Evolutionary conservation across 1,140 invertebrate genomes (phyloP).

Genomic region (Elymnias hypermnestra): DNA sequence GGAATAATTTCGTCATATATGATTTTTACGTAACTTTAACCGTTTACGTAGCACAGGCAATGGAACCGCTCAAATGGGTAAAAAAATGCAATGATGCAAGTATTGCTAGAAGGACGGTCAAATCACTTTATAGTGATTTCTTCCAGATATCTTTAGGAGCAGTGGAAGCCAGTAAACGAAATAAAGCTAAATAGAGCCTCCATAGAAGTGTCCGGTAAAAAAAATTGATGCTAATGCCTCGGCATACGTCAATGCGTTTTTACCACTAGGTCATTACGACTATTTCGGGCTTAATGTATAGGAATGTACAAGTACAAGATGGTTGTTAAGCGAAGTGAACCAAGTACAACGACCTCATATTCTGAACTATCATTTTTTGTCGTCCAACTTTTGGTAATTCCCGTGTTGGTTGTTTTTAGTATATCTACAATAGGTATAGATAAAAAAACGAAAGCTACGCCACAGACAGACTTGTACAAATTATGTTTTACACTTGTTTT

Average conservation of each 20-base stretch:
- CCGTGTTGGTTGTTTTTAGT: conserved; percentile 28
- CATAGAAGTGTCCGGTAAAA: too few species aligned
- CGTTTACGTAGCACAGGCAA: too few species aligned
- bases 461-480: not conserved
- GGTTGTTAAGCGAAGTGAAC: not conserved
- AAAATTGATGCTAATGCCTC: too few species aligned
- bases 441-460: conserved; percentile 1
- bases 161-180: not conserved
- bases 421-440: conserved; percentile 26
- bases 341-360: conserved; percentile 27
- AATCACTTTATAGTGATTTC: too few species aligned
- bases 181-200: too few species aligned
- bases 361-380: conserved; percentile 34
- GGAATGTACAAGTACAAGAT: not conserved
- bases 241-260: not conserved
- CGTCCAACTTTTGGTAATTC: conserved; percentile 32
- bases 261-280: not conserved
- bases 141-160: too few species aligned
- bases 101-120: too few species aligned
- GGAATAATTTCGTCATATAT: too few species aligned
- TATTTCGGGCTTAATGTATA: not conserved
- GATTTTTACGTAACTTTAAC: too few species aligned
- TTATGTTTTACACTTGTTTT: conserved; percentile 1
- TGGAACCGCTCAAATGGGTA: too few species aligned
- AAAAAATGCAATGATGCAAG: too few species aligned